Percentiles rank a stretch among this genome's conserved stretches.
Conservation (phyloP, 1,140 invertebrate species). For the Scylla paramamosain region DNA sequence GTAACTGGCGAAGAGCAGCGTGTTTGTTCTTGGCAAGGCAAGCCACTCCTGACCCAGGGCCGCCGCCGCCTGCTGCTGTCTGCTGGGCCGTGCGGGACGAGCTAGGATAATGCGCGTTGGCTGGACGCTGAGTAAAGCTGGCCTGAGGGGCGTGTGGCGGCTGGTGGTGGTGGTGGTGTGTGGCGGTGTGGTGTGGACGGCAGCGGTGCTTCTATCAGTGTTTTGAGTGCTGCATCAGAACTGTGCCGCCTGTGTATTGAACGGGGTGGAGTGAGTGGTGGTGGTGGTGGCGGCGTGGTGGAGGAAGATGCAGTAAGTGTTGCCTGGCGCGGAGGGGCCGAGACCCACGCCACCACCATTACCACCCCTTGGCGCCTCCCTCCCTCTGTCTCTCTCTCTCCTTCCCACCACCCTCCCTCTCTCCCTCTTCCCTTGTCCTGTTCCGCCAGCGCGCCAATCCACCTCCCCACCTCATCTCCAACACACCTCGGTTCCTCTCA, state of each 20-base stretch:
- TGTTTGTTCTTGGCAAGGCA: background rate
- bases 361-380: constrained; percentile 2
- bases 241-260: constrained; percentile 33
- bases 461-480: background rate
- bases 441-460: constrained; percentile 44
- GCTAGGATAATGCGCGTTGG: background rate
- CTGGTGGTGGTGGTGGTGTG: background rate
- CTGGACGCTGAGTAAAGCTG: background rate
- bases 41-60: background rate
- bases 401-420: background rate
- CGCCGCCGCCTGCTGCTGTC: constrained; percentile 2
- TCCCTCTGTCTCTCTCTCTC: background rate
- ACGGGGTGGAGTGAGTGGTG: background rate
- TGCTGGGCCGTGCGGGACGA: background rate
- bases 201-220: background rate
- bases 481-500: background rate
- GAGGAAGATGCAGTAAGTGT: constrained; percentile 38
- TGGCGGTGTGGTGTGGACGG: background rate
- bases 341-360: constrained; percentile 61
- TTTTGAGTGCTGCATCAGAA: constrained; percentile 5
- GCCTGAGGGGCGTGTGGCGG: background rate
- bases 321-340: background rate
- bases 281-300: background rate
- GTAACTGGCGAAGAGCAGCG: background rate
- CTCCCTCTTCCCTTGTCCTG: constrained; percentile 45